phyloP scores from a whole-genome alignment of 1,140 invertebrate genomes.

The Venustaconcha ellipsiformis region DNA sequence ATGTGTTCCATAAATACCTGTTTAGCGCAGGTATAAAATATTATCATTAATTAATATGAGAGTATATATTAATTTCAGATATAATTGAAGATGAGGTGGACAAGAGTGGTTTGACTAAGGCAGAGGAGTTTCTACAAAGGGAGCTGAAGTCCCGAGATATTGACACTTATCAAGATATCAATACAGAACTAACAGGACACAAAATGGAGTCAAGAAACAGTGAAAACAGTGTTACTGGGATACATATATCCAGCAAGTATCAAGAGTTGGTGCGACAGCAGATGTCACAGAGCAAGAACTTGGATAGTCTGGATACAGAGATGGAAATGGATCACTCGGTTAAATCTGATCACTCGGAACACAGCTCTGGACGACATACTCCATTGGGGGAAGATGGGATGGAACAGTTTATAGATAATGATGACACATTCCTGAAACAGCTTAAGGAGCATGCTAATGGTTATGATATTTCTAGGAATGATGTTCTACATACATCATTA shows the following conservation, averaged over 20 bases:
- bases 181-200: conserved; percentile 1
- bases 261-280: conserved; percentile 22
- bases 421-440: conserved; percentile 1
- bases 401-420: conserved; percentile 41
- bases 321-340: not conserved
- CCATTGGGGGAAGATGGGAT: conserved; percentile 45
- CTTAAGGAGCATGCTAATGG: not conserved
- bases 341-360: conserved; percentile 12
- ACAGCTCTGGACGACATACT: conserved; percentile 33
- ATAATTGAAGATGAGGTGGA: conserved; percentile 26
- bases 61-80: conserved; percentile 17
- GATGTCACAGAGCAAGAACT: conserved; percentile 11
- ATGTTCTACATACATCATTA: conserved; percentile 23
- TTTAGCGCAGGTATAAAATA: too few species aligned
- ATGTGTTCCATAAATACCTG: too few species aligned
- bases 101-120: conserved; percentile 13
- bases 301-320: conserved; percentile 10
- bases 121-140: conserved; percentile 21
- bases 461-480: not conserved
- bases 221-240: not conserved
- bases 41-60: too few species aligned
- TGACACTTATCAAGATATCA: not conserved
- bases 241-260: conserved; percentile 24
- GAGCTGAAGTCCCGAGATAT: not conserved
- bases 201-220: conserved; percentile 12